Percentiles rank a stretch among this genome's conserved stretches.
Evolutionary conservation across 2,888 invertebrate species (phyloP).

Genomic region (Reticulitermes lucifugus): DNA sequence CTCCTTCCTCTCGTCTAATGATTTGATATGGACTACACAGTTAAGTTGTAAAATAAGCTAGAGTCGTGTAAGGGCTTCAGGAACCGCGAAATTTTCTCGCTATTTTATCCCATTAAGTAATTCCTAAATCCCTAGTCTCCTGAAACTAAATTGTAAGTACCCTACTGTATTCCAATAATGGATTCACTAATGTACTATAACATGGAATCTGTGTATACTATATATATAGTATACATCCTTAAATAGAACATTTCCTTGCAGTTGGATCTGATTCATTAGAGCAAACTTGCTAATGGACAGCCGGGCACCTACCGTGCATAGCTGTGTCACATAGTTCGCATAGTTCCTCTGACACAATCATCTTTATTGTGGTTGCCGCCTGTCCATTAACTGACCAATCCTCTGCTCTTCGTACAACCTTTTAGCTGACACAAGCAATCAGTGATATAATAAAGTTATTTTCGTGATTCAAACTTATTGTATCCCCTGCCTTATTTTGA

Average conservation of each 20-base stretch:
- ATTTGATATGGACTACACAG: no score
- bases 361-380: background rate
- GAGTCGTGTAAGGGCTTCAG: no score
- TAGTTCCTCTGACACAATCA: conserved; percentile 8
- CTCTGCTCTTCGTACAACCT: background rate
- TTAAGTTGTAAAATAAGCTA: no score
- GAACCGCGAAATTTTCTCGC: no score
- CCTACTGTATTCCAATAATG: no score
- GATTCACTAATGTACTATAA: no score
- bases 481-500: no score
- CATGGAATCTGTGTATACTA: background rate
- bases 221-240: background rate
- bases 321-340: conserved; percentile 18
- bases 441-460: background rate
- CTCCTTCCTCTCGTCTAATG: no score
- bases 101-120: no score
- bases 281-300: background rate
- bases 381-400: background rate
- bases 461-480: background rate
- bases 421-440: background rate
- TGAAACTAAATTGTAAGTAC: no score
- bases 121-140: no score
- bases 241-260: background rate
- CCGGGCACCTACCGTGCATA: background rate
- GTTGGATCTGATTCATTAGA: conserved; percentile 17